These are phyloP conservation scores for Ganaspis sp. DNA, from an alignment of 1,140 invertebrate genomes.

Conservation along the genomic window DNA sequence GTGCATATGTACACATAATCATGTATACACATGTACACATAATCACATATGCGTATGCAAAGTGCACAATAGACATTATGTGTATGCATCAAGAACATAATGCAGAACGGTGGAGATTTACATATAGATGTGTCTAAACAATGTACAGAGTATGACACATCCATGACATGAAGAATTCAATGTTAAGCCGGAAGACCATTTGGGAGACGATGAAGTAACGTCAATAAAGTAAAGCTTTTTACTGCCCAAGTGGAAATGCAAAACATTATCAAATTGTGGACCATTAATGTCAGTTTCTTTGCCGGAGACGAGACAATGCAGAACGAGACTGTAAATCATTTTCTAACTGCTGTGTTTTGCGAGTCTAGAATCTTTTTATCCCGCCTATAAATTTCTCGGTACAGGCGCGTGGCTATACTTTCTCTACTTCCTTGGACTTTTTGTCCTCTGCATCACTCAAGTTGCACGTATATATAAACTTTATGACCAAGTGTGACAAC, in stretches of 20 bases:
- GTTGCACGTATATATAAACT: background rate
- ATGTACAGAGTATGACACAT: no score
- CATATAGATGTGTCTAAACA: no score
- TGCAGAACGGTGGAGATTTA: no score
- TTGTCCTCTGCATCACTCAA: background rate
- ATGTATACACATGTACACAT: no score
- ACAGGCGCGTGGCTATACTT: constrained; percentile 2
- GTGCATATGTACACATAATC: no score
- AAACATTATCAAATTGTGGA: background rate
- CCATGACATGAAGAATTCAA: no score
- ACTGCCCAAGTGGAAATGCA: background rate
- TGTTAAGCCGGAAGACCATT: no score
- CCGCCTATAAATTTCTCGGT: background rate
- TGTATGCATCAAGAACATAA: no score
- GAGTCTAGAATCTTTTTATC: background rate
- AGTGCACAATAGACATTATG: no score
- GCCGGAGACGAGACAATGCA: background rate
- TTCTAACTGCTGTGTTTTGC: background rate
- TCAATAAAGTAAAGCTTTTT: no score
- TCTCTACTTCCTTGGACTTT: background rate
- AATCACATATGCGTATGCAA: no score
- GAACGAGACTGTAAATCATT: background rate
- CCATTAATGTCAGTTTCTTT: background rate
- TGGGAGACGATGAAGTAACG: no score
- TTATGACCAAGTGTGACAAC: background rate